Percentiles rank a stretch among this genome's conserved stretches.
phyloP scores from a whole-genome alignment of 2,888 invertebrate genomes.

The Xestia ashworthii region DNA sequence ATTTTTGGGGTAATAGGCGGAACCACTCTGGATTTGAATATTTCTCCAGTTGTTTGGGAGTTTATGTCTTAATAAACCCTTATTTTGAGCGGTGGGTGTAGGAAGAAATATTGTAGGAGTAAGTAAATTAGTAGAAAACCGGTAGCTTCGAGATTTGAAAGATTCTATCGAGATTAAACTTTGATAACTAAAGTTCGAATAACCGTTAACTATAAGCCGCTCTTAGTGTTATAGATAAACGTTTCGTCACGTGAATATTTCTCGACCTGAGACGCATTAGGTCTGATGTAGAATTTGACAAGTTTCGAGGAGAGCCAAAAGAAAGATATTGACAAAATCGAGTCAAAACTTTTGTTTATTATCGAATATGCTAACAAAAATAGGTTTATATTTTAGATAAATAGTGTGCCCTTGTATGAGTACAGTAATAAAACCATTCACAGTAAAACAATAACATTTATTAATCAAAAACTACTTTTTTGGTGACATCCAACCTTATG shows the following conservation, averaged over 20 bases:
- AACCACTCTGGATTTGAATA: conserved; percentile 59
- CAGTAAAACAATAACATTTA: no score
- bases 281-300: no score
- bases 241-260: not conserved
- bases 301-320: no score
- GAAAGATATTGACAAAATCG: no score
- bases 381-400: no score
- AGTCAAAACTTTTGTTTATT: no score
- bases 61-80: conserved; percentile 58
- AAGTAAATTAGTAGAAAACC: conserved; percentile 34
- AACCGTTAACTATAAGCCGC: not conserved
- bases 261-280: no score
- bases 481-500: no score
- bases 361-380: no score
- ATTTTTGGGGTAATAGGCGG: conserved; percentile 47
- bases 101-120: conserved; percentile 25
- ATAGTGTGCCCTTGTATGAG: no score
- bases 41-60: conserved; percentile 48
- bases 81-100: conserved; percentile 43
- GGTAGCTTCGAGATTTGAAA: conserved; percentile 40
- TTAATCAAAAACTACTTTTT: no score
- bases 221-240: not conserved
- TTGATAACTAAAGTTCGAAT: conserved; percentile 17
- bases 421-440: no score
- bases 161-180: conserved; percentile 34